A percentile compares a stretch with the other conserved stretches of the same genome.
phyloP scores from a whole-genome alignment of 2,113 vertebrate species.

The Tonatia bakeri region DNA sequence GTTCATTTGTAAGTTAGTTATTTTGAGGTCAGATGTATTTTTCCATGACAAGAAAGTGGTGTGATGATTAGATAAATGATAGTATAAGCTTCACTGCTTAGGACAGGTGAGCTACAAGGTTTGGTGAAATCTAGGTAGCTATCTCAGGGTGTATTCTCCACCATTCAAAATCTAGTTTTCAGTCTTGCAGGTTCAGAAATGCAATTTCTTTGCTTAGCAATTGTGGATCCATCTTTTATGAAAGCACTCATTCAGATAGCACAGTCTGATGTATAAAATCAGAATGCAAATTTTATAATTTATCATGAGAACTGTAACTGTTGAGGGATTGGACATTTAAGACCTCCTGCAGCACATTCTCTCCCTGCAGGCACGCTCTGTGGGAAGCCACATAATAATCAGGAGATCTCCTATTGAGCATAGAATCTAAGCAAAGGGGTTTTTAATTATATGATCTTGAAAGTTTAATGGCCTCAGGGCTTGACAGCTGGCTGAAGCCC shows the following conservation, averaged over 20 bases:
- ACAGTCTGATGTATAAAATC: neutral
- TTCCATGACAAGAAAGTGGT: neutral
- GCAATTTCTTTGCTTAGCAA: neutral
- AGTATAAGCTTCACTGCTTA: neutral
- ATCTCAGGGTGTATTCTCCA: neutral
- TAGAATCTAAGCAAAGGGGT: neutral
- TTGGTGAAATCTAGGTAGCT: neutral
- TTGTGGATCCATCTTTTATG: neutral
- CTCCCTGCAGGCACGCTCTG: neutral
- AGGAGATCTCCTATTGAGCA: neutral
- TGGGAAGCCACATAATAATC: neutral
- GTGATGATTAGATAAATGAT: neutral
- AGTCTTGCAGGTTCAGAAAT: neutral
- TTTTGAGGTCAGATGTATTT: neutral
- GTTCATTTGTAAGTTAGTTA: neutral
- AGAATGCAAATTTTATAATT: neutral
- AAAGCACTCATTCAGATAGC: neutral
- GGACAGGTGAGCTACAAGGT: neutral
- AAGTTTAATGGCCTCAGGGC: neutral
- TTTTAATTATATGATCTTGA: slow-evolving; percentile 42
- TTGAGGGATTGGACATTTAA: neutral
- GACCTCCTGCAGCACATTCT: neutral
- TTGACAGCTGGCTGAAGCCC: neutral
- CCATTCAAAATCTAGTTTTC: neutral
- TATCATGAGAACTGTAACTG: neutral